phyloP scores from a whole-genome alignment of 2,113 vertebrate genomes.

The Oriolus oriolus region DNA sequence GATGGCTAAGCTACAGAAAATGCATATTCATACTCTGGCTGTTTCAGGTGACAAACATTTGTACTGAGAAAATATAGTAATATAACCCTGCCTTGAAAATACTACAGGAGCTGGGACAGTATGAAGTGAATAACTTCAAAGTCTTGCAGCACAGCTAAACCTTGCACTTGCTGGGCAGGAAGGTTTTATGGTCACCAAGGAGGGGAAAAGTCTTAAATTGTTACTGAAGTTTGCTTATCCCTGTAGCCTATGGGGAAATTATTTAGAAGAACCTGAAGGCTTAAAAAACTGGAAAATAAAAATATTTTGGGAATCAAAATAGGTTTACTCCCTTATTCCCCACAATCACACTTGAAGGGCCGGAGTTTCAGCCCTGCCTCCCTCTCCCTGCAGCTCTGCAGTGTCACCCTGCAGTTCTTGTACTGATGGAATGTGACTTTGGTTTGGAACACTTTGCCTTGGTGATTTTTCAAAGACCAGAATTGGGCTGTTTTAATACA shows the following conservation, averaged over 20 bases:
- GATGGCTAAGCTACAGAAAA: background rate
- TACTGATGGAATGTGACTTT: background rate
- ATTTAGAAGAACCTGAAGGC: background rate
- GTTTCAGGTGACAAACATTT: background rate
- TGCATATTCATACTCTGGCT: fast-evolving
- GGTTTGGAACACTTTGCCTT: background rate
- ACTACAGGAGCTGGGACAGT: background rate
- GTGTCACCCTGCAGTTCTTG: background rate
- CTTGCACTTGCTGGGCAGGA: background rate
- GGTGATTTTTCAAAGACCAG: background rate
- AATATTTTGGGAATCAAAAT: background rate
- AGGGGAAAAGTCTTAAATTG: background rate
- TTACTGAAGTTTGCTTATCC: background rate
- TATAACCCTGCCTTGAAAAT: background rate
- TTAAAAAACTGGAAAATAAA: background rate
- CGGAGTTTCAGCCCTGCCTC: background rate
- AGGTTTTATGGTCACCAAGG: background rate
- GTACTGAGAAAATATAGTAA: background rate
- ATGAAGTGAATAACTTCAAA: background rate
- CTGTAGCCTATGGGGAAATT: background rate
- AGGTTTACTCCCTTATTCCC: background rate
- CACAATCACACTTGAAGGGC: background rate
- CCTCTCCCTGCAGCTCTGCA: background rate
- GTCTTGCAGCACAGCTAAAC: background rate
- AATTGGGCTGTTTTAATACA: background rate